A percentile compares a stretch with the other conserved stretches of the same genome.
Conservation (phyloP, 1,140 invertebrate species). For the Pachypeltis micranthus region DNA sequence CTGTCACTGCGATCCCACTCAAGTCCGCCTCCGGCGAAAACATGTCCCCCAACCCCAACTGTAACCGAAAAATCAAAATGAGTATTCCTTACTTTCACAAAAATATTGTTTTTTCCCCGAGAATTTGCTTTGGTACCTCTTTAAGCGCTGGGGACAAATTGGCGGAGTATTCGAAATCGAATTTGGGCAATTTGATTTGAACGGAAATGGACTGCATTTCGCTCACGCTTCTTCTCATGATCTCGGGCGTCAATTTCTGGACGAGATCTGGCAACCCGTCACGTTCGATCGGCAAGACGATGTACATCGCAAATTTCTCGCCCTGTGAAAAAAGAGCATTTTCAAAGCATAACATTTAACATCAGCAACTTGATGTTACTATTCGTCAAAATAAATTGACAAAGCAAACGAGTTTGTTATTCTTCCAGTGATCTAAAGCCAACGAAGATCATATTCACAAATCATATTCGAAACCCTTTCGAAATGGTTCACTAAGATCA, state of each 20-base stretch:
- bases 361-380: no score
- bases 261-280: slow-evolving; percentile 47
- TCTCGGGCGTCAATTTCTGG: slow-evolving; percentile 41
- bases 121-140: no score
- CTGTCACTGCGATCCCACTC: slow-evolving; percentile 46
- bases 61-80: slow-evolving; percentile 29
- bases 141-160: slow-evolving; percentile 47
- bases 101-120: no score
- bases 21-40: slow-evolving; percentile 56
- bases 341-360: no score
- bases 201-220: slow-evolving; percentile 45
- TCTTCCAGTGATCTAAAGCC: no score
- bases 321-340: slow-evolving; percentile 52
- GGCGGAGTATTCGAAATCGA: slow-evolving; percentile 56
- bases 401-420: no score
- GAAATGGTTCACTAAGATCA: no score
- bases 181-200: slow-evolving; percentile 58
- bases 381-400: no score
- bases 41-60: slow-evolving; percentile 56
- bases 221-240: slow-evolving; percentile 41
- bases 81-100: no score
- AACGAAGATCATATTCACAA: no score
- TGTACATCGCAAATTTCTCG: slow-evolving; percentile 54
- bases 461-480: no score
- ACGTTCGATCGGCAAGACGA: slow-evolving; percentile 52